These are phyloP conservation scores for Habroteleia sp. DNA, from an alignment of 2,888 invertebrate species.

Conservation along the genomic window DNA sequence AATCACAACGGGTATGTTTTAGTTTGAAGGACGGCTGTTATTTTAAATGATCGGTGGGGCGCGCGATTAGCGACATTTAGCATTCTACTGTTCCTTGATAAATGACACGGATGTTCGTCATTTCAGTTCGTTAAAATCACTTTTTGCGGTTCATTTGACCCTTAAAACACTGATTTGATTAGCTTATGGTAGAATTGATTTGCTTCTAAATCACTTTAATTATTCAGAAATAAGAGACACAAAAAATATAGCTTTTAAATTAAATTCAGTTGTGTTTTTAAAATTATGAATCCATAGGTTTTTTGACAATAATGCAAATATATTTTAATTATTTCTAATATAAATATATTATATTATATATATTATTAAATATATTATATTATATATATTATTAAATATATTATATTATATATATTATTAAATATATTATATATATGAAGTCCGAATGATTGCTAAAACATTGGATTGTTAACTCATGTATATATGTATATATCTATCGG, in stretches of 20 bases:
- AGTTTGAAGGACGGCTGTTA: constrained; percentile 22
- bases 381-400: too few relatives aligned
- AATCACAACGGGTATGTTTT: too few relatives aligned
- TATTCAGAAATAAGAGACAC: too few relatives aligned
- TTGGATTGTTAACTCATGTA: constrained; percentile 3
- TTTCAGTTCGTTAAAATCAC: constrained; percentile 47
- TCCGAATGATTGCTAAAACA: not conserved
- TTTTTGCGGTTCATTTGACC: constrained; percentile 34
- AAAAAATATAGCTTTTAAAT: too few relatives aligned
- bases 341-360: constrained; percentile 2
- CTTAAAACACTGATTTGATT: constrained; percentile 47
- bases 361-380: too few relatives aligned
- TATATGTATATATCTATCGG: too few relatives aligned
- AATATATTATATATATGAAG: too few relatives aligned
- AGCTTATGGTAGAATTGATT: constrained; percentile 39
- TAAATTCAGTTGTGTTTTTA: too few relatives aligned
- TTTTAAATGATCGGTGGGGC: constrained; percentile 24
- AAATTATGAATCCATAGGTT: too few relatives aligned
- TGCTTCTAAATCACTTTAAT: constrained; percentile 27
- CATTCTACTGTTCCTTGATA: constrained; percentile 58
- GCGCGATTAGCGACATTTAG: constrained; percentile 62
- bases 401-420: too few relatives aligned
- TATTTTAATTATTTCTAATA: not conserved
- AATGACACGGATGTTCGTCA: constrained; percentile 61
- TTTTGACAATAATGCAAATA: constrained; percentile 2